phyloP scores from a whole-genome alignment of 2,113 vertebrate genomes.

The Ivindomyrus marchei region DNA sequence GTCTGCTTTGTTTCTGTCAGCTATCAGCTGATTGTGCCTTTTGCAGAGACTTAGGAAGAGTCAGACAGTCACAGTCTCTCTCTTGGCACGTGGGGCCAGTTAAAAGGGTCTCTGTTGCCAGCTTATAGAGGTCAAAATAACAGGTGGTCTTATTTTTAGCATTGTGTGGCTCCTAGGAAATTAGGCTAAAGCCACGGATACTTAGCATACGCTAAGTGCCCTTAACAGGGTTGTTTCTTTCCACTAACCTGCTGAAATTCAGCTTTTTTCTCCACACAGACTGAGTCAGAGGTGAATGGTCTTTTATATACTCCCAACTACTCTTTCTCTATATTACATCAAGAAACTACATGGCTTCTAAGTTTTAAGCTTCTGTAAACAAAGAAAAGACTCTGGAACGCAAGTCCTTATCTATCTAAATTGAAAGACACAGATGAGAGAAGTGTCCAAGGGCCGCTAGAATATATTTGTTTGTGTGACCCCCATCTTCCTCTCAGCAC shows the following conservation, averaged over 20 bases:
- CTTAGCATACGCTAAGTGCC: background rate
- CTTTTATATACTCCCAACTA: background rate
- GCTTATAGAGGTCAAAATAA: constrained; percentile 12
- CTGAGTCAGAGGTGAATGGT: background rate
- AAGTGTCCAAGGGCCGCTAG: background rate
- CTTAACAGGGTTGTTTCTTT: background rate
- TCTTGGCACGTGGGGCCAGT: constrained; percentile 37
- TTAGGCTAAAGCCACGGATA: background rate
- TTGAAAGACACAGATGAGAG: background rate
- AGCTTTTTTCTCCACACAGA: background rate
- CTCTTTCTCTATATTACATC: background rate
- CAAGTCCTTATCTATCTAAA: background rate
- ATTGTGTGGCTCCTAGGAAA: background rate
- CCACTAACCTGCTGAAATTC: background rate
- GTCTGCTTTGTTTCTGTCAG: background rate
- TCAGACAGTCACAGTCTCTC: constrained; percentile 25
- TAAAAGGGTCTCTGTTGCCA: constrained; percentile 45
- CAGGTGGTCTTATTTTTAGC: constrained; percentile 28
- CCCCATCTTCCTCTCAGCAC: background rate
- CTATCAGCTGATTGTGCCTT: background rate
- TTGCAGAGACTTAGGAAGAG: background rate
- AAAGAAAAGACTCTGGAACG: background rate
- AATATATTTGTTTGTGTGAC: background rate
- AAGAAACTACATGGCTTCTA: background rate
- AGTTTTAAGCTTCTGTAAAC: background rate